Conservation (phyloP, 2,113 vertebrate species). For the Pseudopodoces humilis region DNA sequence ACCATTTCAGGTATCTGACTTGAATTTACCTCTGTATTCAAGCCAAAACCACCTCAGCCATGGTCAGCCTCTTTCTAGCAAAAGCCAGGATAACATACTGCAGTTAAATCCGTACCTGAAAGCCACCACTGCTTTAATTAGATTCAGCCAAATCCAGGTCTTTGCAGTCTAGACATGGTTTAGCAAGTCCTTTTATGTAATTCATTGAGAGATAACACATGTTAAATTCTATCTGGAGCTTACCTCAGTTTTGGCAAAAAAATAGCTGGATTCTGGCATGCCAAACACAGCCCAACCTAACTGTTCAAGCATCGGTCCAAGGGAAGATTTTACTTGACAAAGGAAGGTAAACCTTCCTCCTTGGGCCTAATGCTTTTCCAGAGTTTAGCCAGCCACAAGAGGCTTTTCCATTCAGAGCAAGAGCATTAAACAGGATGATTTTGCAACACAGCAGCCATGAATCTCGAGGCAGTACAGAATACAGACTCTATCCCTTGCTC, state of each 20-base stretch:
- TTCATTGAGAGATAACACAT: background rate
- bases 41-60: background rate
- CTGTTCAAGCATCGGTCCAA: background rate
- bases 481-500: background rate
- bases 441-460: background rate
- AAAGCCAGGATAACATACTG: background rate
- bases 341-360: background rate
- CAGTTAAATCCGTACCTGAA: constrained; percentile 9
- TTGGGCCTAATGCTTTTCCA: background rate
- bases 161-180: constrained; percentile 63
- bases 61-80: background rate
- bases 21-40: background rate
- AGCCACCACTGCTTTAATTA: constrained; percentile 32
- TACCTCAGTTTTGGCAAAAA: constrained; percentile 7
- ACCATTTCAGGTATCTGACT: background rate
- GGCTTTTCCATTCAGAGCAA: background rate
- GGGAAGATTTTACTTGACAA: background rate
- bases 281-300: background rate
- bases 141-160: constrained; percentile 32
- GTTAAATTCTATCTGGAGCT: background rate
- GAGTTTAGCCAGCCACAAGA: background rate
- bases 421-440: background rate
- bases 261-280: background rate
- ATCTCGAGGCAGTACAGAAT: background rate
- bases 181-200: constrained; percentile 38